Evolutionary conservation across 2,888 invertebrate species (phyloP).

Genomic region (Rhimphoctona megacephalus): DNA sequence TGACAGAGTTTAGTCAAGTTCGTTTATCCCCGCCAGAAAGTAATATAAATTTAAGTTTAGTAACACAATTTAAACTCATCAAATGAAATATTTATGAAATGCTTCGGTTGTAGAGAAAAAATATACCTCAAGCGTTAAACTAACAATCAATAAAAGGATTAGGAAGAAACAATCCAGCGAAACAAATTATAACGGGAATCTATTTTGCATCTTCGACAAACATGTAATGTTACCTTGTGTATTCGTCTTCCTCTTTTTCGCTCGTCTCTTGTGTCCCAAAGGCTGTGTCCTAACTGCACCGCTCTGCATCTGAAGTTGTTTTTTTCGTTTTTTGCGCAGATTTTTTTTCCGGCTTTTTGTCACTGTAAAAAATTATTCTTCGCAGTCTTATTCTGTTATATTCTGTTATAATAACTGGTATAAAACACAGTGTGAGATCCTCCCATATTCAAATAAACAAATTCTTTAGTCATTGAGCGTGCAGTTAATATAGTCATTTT

Average conservation of each 20-base stretch:
- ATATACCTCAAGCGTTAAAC: background rate
- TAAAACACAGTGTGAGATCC: background rate
- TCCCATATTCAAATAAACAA: background rate
- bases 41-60: background rate
- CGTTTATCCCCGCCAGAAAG: background rate
- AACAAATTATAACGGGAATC: background rate
- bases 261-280: background rate
- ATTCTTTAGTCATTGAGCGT: background rate
- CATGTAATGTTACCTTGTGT: constrained; percentile 15
- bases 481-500: background rate
- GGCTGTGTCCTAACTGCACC: background rate
- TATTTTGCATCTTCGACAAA: constrained; percentile 20
- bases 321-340: background rate
- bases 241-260: background rate
- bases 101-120: background rate
- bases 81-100: background rate
- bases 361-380: constrained; percentile 8
- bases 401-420: background rate
- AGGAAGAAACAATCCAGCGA: background rate
- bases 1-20: background rate
- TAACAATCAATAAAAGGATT: background rate
- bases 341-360: constrained; percentile 18
- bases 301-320: background rate
- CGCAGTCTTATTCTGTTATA: background rate
- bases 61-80: background rate